Conservation (phyloP, 2,797 vertebrate species). For the Sandelia bainsii region DNA sequence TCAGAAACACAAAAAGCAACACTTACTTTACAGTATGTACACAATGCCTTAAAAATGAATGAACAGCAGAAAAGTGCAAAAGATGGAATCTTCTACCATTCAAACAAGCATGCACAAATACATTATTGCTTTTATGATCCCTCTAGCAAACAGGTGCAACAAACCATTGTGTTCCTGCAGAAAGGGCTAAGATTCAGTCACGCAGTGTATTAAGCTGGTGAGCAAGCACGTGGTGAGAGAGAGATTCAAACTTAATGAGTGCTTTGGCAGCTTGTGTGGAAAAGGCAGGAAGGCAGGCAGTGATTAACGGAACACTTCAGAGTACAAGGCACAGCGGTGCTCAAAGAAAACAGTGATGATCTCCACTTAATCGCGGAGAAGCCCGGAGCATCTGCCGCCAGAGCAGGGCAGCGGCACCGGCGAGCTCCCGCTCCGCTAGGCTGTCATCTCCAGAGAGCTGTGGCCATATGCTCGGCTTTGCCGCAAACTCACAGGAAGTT, state of each 20-base stretch:
- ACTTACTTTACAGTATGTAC: conserved; percentile 48
- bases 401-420: conserved; percentile 95
- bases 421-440: conserved; percentile 97
- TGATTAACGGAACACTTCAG: conserved; percentile 99
- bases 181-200: conserved; percentile 67
- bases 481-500: conserved; percentile 98
- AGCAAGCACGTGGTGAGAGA: conserved; percentile 79
- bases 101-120: conserved; percentile 40
- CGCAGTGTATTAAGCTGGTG: conserved; percentile 75
- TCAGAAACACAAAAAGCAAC: conserved; percentile 42
- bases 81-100: conserved; percentile 51
- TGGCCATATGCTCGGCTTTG: conserved; percentile 99
- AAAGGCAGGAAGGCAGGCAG: conserved; percentile 93
- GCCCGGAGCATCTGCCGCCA: conserved; percentile 99
- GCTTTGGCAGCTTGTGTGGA: conserved; percentile 99
- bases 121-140: conserved; percentile 44
- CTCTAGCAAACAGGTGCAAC: conserved; percentile 62
- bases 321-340: conserved; percentile 99
- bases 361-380: conserved; percentile 99
- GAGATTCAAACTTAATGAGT: conserved; percentile 98
- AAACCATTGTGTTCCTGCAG: conserved; percentile 60
- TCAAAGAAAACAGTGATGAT: conserved; percentile 99
- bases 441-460: conserved; percentile 99
- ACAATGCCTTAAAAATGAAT: conserved; percentile 52
- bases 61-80: conserved; percentile 40